Conservation (phyloP, 2,888 invertebrate species). For the Pseudoips prasinana region DNA sequence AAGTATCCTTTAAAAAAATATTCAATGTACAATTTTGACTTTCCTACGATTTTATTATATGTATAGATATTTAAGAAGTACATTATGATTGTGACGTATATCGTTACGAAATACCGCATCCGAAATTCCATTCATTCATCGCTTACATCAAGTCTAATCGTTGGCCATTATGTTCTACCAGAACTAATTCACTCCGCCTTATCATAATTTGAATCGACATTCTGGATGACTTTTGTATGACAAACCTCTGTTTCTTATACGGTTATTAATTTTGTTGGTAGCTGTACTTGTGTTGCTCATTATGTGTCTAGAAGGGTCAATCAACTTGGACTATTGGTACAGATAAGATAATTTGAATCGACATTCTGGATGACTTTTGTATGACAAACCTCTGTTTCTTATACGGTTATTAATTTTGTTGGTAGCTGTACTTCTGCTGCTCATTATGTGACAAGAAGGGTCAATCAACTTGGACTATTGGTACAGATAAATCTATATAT, state of each 20-base stretch:
- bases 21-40: too few species aligned
- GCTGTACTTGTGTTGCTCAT: conserved; percentile 55
- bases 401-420: conserved; percentile 76
- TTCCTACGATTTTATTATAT: too few species aligned
- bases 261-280: conserved; percentile 73
- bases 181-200: conserved; percentile 76
- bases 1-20: too few species aligned
- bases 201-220: conserved; percentile 80
- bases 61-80: too few species aligned
- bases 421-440: conserved; percentile 52
- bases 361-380: conserved; percentile 74
- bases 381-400: conserved; percentile 78
- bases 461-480: conserved; percentile 58
- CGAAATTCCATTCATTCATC: conserved; percentile 27
- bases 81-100: too few species aligned
- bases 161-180: conserved; percentile 73
- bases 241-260: conserved; percentile 77
- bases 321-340: conserved; percentile 37
- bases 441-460: conserved; percentile 57
- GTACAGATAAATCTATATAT: too few species aligned
- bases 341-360: conserved; percentile 81
- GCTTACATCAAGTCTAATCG: conserved; percentile 56
- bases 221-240: conserved; percentile 76
- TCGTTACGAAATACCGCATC: conserved; percentile 38
- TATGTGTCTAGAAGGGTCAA: conserved; percentile 50